Conservation (phyloP, 1,140 invertebrate species). For the Rhopalosiphum maidis region DNA sequence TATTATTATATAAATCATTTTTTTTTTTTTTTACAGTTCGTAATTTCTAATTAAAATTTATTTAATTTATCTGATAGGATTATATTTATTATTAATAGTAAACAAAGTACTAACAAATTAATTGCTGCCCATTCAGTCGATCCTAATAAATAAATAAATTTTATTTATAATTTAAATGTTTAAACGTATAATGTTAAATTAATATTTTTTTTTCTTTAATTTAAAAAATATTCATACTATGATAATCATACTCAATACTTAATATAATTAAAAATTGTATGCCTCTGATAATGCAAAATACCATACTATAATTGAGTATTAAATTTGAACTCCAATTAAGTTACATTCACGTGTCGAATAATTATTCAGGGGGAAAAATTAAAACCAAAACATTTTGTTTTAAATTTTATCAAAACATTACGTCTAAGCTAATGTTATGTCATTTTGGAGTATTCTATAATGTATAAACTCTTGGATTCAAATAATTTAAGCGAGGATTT, state of each 20-base stretch:
- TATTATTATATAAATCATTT: not conserved
- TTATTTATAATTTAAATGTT: not conserved
- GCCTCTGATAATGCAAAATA: too few species aligned
- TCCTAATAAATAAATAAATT: not conserved
- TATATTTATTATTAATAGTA: not conserved
- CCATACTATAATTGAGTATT: not conserved
- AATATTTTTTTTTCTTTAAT: not conserved
- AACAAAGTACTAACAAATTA: not conserved
- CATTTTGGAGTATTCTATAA: not conserved
- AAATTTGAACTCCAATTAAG: not conserved
- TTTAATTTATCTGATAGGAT: not conserved
- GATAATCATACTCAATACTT: not conserved
- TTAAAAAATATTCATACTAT: not conserved
- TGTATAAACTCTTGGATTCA: not conserved
- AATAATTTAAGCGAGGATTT: not conserved
- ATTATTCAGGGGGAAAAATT: not conserved
- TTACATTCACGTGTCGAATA: not conserved
- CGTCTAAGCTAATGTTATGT: not conserved
- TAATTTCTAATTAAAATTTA: not conserved
- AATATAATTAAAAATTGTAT: too few species aligned
- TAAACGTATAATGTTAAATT: not conserved
- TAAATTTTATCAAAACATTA: too few species aligned
- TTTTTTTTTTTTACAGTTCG: not conserved
- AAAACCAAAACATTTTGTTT: not conserved
- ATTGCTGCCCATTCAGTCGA: not conserved